Conservation (phyloP, 2,797 vertebrate species). For the Anas acuta region DNA sequence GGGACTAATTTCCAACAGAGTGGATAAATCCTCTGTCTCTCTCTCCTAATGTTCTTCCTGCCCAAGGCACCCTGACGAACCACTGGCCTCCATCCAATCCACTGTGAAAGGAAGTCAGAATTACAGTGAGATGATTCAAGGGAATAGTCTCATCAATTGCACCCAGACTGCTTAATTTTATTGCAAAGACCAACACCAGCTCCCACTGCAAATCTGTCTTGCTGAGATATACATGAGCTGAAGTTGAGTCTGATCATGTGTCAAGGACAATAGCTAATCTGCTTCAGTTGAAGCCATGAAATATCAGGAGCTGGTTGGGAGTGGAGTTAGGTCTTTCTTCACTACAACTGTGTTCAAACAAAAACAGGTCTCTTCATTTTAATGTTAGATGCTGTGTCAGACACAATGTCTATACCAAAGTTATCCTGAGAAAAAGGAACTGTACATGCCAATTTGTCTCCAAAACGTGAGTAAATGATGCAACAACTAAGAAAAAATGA, state of each 20-base stretch:
- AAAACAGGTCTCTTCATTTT: background rate
- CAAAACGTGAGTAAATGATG: background rate
- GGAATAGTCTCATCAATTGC: constrained; percentile 57
- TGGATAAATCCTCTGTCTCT: constrained; percentile 42
- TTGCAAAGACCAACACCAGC: constrained; percentile 44
- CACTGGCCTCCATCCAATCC: constrained; percentile 52
- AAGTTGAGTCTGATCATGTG: constrained; percentile 17
- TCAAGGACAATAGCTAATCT: constrained; percentile 49
- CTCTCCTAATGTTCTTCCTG: constrained; percentile 65
- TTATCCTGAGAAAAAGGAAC: background rate
- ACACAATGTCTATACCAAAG: background rate
- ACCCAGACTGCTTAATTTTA: constrained; percentile 65
- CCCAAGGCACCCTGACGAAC: constrained; percentile 46
- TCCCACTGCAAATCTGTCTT: constrained; percentile 55
- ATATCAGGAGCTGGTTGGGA: background rate
- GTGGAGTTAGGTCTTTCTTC: background rate
- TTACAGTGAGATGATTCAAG: constrained; percentile 54
- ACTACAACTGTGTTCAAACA: background rate
- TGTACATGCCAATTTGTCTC: background rate
- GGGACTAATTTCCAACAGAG: constrained; percentile 55
- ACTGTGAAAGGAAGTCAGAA: constrained; percentile 41
- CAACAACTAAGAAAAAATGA: background rate
- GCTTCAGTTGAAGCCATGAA: background rate
- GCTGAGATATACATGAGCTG: constrained; percentile 44
- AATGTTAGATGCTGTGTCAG: background rate